Base-by-base conservation (phyloP, 1,140 invertebrate genomes). In the Adoxophyes honmai region DNA sequence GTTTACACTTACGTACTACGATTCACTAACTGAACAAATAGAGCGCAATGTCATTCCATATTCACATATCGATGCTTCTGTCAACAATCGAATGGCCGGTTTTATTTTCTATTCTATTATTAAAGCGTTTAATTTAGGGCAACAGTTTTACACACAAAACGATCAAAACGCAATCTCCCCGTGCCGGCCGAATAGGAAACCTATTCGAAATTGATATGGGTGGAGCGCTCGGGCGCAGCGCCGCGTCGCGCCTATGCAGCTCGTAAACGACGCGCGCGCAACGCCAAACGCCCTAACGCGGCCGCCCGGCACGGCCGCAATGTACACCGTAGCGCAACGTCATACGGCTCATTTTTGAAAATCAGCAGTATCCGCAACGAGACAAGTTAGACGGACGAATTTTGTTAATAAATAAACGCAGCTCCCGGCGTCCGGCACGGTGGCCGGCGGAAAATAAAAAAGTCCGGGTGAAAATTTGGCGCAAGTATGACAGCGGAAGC, bases 121-220 rank as follows among this genome's bases (percentile, higher is more conserved):
- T 86, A 81, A 86, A 86, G 70, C 78, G 76, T 86, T 85, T 86
- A 86, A 85, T 86, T 88, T 86, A 84, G 82, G 81, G 80, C 77
- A 85, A 83, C 78, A 85, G 78, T 86, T 86, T 88, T 84, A 84
- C 83, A 81, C 73, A 82, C 76, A 86, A 88, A 88, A 88, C 83
- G 82, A 79, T 86, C 78, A 86, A 88, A 88, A 86, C 78, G 78
- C 81, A 86, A 86, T 86, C 79, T 82, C 72, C 75, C 75, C 64
- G 70, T 61, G 21, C 21, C 70, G 70, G 59, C 69, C 79, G 83
- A 82, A 85, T 85, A 81, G 80, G 78, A 81, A 85, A 85, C 83
- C 81, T 84, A 86, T 86, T 86, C 76, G 81, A 86, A 88, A 88
- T 88, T 88, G 83, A 88, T 88, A 88, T 86, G 83, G 85, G 83